phyloP scores from a whole-genome alignment of 2,113 vertebrate species.

The Choloepus hoffmanni region DNA sequence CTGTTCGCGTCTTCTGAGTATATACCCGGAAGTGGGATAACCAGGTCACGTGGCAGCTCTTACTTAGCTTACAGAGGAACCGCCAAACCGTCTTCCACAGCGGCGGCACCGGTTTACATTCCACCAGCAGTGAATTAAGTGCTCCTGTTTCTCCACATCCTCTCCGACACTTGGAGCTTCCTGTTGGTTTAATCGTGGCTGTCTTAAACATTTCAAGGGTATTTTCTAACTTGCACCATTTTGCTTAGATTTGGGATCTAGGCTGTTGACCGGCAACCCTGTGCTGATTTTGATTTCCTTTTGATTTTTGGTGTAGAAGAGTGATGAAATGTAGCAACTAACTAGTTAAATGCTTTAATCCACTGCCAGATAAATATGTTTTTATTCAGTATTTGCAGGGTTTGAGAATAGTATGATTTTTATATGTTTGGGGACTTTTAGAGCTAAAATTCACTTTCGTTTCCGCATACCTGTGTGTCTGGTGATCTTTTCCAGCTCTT shows the following conservation, averaged over 20 bases:
- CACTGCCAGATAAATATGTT: neutral
- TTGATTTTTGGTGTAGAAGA: neutral
- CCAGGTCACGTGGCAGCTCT: too few relatives aligned
- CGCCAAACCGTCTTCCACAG: too few relatives aligned
- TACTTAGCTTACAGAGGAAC: too few relatives aligned
- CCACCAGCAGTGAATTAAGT: too few relatives aligned
- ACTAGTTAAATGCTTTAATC: neutral
- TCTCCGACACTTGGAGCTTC: too few relatives aligned
- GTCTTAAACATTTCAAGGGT: neutral
- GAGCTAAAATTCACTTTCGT: neutral
- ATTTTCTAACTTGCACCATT: neutral
- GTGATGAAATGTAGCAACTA: neutral
- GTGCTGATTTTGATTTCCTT: conserved; percentile 41
- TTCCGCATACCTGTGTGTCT: neutral
- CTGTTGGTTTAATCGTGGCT: too few relatives aligned
- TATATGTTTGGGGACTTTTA: neutral
- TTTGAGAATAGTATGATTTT: neutral
- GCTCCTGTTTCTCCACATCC: too few relatives aligned
- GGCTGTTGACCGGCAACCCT: neutral
- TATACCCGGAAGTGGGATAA: too few relatives aligned
- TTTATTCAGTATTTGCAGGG: neutral
- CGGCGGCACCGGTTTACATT: too few relatives aligned
- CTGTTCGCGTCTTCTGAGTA: too few relatives aligned
- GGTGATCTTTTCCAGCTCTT: neutral
- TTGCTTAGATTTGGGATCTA: neutral